These are phyloP conservation scores for Umimayanthus kanabou DNA, from an alignment of 92 coral and sea anemone genomes.

Conservation along the genomic window DNA sequence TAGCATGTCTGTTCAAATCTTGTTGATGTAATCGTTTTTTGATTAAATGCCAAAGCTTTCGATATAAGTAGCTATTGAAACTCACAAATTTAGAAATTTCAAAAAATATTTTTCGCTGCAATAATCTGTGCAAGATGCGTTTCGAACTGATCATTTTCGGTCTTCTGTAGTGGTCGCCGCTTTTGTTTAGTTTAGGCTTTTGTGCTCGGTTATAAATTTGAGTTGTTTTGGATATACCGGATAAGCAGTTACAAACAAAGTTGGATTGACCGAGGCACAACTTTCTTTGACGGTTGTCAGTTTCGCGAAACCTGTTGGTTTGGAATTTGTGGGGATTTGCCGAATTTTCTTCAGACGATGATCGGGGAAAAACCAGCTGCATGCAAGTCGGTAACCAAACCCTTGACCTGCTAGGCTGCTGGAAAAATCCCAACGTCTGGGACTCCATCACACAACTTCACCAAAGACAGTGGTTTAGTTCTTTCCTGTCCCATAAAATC, in stretches of 20 bases:
- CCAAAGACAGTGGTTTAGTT: neutral
- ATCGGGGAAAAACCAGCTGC: constrained; percentile 46
- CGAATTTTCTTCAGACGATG: neutral
- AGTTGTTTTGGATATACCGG: neutral
- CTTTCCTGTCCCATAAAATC: neutral
- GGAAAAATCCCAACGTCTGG: constrained; percentile 45
- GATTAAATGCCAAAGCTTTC: neutral
- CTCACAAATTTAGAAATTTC: neutral
- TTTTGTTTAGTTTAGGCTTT: neutral
- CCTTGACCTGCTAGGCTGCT: constrained; percentile 35
- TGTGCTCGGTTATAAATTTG: neutral
- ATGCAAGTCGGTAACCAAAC: constrained; percentile 25
- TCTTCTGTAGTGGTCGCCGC: neutral
- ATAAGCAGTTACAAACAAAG: neutral
- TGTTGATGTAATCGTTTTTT: neutral
- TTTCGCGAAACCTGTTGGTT: neutral
- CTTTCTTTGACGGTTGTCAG: neutral
- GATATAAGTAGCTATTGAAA: neutral
- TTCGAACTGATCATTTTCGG: constrained; percentile 7
- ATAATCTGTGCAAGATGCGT: no score
- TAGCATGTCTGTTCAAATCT: neutral
- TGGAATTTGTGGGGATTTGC: constrained; percentile 24
- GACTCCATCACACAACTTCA: neutral
- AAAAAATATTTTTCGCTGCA: neutral
- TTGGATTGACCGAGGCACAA: neutral